Percentiles rank a stretch among this genome's conserved stretches.
phyloP scores from a whole-genome alignment of 2,113 vertebrate genomes.

The Hydrolagus affinis region DNA sequence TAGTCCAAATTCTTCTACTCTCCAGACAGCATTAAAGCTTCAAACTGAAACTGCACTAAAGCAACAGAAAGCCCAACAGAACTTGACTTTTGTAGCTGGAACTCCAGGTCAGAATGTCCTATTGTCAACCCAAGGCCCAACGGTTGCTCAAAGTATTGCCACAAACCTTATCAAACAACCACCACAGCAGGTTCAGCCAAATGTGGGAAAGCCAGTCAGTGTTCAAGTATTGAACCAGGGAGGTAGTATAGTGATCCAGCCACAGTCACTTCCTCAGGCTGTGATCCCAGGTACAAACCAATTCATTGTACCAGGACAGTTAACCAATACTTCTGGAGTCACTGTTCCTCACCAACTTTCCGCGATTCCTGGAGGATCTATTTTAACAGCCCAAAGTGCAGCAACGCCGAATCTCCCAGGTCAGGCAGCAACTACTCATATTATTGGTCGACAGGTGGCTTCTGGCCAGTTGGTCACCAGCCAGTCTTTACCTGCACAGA shows the following conservation, averaged over 20 bases:
- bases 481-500: constrained; percentile 44
- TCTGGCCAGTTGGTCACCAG: constrained; percentile 52
- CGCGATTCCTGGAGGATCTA: constrained; percentile 32
- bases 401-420: constrained; percentile 44
- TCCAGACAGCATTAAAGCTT: neutral
- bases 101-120: constrained; percentile 53
- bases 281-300: constrained; percentile 61
- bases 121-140: constrained; percentile 46
- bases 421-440: neutral
- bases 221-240: constrained; percentile 62
- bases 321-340: constrained; percentile 40
- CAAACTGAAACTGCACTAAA: neutral
- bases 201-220: constrained; percentile 55
- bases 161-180: constrained; percentile 31
- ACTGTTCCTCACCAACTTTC: constrained; percentile 44
- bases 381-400: constrained; percentile 42
- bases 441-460: constrained; percentile 38
- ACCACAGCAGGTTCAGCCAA: constrained; percentile 37
- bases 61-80: constrained; percentile 48
- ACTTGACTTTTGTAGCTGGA: constrained; percentile 55
- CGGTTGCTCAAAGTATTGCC: constrained; percentile 37
- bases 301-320: constrained; percentile 59
- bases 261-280: constrained; percentile 61
- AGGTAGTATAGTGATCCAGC: constrained; percentile 63
- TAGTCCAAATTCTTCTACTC: neutral